These are phyloP conservation scores for Labroides dimidiatus DNA, from an alignment of 2,797 vertebrate genomes.

Conservation along the genomic window DNA sequence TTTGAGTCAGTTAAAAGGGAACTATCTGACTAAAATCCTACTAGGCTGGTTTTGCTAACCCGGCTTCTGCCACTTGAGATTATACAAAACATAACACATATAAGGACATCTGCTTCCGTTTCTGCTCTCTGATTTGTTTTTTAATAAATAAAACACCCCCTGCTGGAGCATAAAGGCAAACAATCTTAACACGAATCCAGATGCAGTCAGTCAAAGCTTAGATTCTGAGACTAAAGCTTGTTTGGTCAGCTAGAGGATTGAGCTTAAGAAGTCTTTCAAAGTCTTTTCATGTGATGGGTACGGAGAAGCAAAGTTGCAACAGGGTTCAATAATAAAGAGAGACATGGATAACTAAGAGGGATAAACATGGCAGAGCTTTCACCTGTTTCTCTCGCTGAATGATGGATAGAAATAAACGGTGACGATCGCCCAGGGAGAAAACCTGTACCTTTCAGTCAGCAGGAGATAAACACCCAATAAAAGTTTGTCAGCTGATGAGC, in stretches of 20 bases:
- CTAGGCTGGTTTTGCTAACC: too few species aligned
- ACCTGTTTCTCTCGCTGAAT: constrained; percentile 1
- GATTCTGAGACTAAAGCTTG: neutral
- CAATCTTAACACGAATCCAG: neutral
- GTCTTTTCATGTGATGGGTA: neutral
- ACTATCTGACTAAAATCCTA: too few species aligned
- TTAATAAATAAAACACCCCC: too few species aligned
- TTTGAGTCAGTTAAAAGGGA: too few species aligned
- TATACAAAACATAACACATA: too few species aligned
- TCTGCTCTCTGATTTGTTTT: too few species aligned
- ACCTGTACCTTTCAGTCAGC: constrained; percentile 24
- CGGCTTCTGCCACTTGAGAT: too few species aligned
- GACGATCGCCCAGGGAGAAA: constrained; percentile 24
- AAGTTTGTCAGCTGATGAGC: constrained; percentile 13
- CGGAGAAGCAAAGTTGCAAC: neutral
- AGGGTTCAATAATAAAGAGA: neutral
- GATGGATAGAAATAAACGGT: constrained; percentile 49
- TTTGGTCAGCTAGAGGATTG: neutral
- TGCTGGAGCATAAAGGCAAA: too few species aligned
- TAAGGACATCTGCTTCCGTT: too few species aligned
- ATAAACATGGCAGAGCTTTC: neutral
- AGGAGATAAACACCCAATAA: constrained; percentile 32
- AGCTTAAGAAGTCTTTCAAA: neutral
- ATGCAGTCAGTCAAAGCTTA: neutral
- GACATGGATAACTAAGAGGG: constrained; percentile 1